Base-by-base conservation (phyloP, 2,113 vertebrate species). In the Equus przewalskii region DNA sequence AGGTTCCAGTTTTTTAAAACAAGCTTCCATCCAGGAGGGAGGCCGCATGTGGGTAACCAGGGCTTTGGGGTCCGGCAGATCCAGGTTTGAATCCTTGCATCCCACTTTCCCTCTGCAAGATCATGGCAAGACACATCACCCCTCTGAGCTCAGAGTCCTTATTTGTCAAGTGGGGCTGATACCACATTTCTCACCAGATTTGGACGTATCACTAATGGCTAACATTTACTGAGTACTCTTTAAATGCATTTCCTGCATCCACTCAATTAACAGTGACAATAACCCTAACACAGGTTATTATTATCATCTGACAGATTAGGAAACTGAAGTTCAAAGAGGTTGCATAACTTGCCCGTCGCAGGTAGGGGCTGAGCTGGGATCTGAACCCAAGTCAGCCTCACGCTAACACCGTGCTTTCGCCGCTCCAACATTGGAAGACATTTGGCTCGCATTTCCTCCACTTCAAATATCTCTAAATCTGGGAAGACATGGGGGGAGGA, bases 401-500 rank as follows among this genome's bases (percentile, higher is more conserved):
- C 11, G 70, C 70, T 54, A 26, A 36, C 0, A 0, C 62, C 33
- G 7, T 16, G 56, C n/a, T 83, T 54, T 76, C 54, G 82, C 81
- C 65, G 28, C 62, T 89, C 80, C 18, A 3, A 22, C 3, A 54
- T 36, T 49, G 41, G 75, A 90, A 97, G 76, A 75, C 14, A 58
- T 75, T 95, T 93, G 85, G 78, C 86, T 93, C 51, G 19, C 69
- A 83, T 81, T 90, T 62, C 30, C 46, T 96, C 91, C 46, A 76
- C 82, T 97, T 94, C 67, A 89, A 83, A 94, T 96, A 85, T 36
- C 56, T 86, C 90, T 80, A 94, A 96, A 91, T 97, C 89, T 65
- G 73, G 51, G 89, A 94, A 70, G 73, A 78, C n/a, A 22, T 2
- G 19, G 46, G 30, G 56, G 60, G 26, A 65, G 90, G 85, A 96